phyloP scores from a whole-genome alignment of 1,140 invertebrate genomes.

The Musca domestica region DNA sequence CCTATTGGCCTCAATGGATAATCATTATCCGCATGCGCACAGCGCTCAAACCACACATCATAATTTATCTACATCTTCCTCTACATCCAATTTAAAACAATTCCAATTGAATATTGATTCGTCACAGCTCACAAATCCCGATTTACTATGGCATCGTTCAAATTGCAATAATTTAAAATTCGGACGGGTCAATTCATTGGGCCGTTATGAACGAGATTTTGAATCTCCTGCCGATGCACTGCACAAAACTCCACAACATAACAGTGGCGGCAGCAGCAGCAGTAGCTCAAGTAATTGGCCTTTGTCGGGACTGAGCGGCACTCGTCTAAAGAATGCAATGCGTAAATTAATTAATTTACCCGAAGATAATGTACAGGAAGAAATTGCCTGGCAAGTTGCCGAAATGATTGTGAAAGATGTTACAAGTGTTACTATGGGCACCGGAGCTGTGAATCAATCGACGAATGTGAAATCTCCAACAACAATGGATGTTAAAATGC shows the following conservation, averaged over 20 bases:
- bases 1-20: conserved; percentile 66
- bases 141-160: conserved; percentile 75
- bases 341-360: conserved; percentile 76
- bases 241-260: conserved; percentile 51
- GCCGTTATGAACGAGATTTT: conserved; percentile 85
- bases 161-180: conserved; percentile 63
- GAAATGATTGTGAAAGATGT: conserved; percentile 94
- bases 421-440: conserved; percentile 72
- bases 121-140: conserved; percentile 76
- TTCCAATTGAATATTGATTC: conserved; percentile 73
- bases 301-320: conserved; percentile 29
- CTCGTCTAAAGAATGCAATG: conserved; percentile 64
- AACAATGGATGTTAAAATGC: not conserved
- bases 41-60: not conserved
- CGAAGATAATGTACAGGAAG: conserved; percentile 85
- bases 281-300: conserved; percentile 41
- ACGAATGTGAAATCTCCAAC: not conserved
- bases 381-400: conserved; percentile 90
- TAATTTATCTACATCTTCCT: not conserved
- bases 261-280: conserved; percentile 58
- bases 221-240: conserved; percentile 69
- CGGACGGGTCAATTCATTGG: conserved; percentile 79
- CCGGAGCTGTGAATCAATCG: not conserved
- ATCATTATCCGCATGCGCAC: conserved; percentile 35
- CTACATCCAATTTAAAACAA: conserved; percentile 4